phyloP scores from a whole-genome alignment of 2,113 vertebrate genomes.

The Laterallus jamaicensis region DNA sequence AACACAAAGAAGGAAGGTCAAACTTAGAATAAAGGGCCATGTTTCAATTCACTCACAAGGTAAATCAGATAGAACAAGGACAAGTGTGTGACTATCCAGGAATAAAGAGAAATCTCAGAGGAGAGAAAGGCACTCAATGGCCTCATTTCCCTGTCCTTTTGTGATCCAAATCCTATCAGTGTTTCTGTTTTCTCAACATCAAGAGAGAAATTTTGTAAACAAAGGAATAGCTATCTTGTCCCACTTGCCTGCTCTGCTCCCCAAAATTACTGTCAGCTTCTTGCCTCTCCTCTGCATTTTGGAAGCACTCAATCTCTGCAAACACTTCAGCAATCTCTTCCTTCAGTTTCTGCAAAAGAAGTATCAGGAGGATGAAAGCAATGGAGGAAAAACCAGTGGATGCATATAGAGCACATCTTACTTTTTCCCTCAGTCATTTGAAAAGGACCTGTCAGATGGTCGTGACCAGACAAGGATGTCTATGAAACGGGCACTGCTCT shows the following conservation, averaged over 20 bases:
- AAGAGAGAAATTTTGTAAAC: not conserved
- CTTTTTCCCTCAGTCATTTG: not conserved
- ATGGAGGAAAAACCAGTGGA: not conserved
- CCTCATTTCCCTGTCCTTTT: not conserved
- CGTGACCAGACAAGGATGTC: not conserved
- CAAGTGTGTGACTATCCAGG: not conserved
- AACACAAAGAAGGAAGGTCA: not conserved
- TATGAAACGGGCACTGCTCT: not conserved
- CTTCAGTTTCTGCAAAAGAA: slow-evolving; percentile 84
- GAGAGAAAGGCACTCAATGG: not conserved
- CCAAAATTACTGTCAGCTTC: not conserved
- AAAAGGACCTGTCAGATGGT: not conserved
- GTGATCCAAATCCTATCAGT: not conserved
- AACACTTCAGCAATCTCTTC: slow-evolving; percentile 87
- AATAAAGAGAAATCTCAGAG: not conserved
- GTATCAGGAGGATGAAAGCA: not conserved
- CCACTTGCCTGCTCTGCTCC: not conserved
- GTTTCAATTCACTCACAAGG: not conserved
- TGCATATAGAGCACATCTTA: not conserved
- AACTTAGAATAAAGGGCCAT: not conserved
- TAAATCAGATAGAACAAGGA: not conserved
- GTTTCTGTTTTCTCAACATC: not conserved
- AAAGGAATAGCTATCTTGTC: not conserved
- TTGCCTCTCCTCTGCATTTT: slow-evolving; percentile 83
- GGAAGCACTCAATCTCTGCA: slow-evolving; percentile 87